A percentile compares a stretch with the other conserved stretches of the same genome.
phyloP scores from a whole-genome alignment of 2,797 vertebrate genomes.

The Petrocephalus sullivani region DNA sequence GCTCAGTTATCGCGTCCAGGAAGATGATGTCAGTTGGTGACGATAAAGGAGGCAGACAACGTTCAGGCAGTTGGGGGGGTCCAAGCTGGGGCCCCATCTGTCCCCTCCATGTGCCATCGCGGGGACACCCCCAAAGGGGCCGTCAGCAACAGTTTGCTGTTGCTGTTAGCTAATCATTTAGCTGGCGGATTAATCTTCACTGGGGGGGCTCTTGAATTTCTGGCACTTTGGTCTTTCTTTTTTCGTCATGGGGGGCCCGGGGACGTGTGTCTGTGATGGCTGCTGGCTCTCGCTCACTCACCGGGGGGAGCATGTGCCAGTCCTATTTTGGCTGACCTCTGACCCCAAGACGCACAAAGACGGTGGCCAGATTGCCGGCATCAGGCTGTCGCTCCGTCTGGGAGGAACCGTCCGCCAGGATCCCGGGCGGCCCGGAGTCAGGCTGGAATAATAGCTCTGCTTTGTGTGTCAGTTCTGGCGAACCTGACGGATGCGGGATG shows the following conservation, averaged over 20 bases:
- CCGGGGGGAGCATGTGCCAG: background rate
- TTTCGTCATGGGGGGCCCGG: background rate
- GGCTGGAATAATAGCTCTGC: conserved; percentile 47
- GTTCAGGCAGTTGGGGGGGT: background rate
- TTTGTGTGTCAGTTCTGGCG: conserved; percentile 38
- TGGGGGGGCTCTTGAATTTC: background rate
- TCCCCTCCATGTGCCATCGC: background rate
- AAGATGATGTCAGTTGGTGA: background rate
- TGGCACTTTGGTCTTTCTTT: background rate
- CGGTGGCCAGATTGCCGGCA: background rate
- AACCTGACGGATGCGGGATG: conserved; percentile 34
- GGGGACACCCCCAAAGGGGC: background rate
- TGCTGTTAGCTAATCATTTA: background rate
- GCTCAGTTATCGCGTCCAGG: background rate
- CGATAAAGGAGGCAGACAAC: background rate
- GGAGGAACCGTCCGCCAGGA: background rate
- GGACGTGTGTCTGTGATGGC: background rate
- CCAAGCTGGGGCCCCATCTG: background rate
- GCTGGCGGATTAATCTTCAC: background rate
- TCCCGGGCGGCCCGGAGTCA: conserved; percentile 12
- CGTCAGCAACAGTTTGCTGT: background rate
- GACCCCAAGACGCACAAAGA: background rate
- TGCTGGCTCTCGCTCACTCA: background rate
- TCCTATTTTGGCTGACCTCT: background rate
- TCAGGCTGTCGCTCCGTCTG: background rate